Conservation (phyloP, 2,113 vertebrate species). For the Hypomesus transpacificus region DNA sequence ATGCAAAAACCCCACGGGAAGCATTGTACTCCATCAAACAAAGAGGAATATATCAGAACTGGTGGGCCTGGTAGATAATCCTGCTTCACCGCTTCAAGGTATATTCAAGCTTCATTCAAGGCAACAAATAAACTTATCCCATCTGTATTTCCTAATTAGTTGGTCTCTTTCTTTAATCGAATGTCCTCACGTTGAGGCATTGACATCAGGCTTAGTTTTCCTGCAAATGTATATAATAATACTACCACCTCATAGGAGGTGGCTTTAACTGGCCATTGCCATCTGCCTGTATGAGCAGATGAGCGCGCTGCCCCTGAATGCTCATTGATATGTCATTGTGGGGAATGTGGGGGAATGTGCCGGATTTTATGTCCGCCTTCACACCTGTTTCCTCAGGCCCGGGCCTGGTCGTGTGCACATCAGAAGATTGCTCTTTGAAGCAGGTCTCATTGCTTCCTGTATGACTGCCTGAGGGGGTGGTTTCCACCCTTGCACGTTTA, state of each 20-base stretch:
- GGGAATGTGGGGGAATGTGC: constrained; percentile 32
- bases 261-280: too few species aligned
- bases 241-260: too few species aligned
- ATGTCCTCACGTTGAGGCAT: too few species aligned
- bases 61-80: constrained; percentile 40
- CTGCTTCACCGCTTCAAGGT: constrained; percentile 20
- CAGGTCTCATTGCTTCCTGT: constrained; percentile 75
- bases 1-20: constrained; percentile 54
- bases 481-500: constrained; percentile 42
- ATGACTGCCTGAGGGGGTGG: constrained; percentile 62
- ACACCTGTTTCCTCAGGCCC: constrained; percentile 70
- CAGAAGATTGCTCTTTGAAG: constrained; percentile 65
- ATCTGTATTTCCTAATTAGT: neutral
- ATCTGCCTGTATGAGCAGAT: too few species aligned
- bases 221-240: too few species aligned
- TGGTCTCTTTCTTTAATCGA: neutral
- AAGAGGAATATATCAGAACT: constrained; percentile 51
- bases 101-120: constrained; percentile 4
- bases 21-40: constrained; percentile 60
- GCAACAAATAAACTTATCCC: constrained; percentile 1
- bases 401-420: constrained; percentile 58
- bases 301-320: too few species aligned
- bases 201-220: too few species aligned
- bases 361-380: constrained; percentile 38
- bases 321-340: neutral